Percentiles rank a stretch among this genome's conserved stretches.
These are phyloP conservation scores for Scopus umbretta DNA, from an alignment of 2,113 vertebrate genomes.

Conservation along the genomic window DNA sequence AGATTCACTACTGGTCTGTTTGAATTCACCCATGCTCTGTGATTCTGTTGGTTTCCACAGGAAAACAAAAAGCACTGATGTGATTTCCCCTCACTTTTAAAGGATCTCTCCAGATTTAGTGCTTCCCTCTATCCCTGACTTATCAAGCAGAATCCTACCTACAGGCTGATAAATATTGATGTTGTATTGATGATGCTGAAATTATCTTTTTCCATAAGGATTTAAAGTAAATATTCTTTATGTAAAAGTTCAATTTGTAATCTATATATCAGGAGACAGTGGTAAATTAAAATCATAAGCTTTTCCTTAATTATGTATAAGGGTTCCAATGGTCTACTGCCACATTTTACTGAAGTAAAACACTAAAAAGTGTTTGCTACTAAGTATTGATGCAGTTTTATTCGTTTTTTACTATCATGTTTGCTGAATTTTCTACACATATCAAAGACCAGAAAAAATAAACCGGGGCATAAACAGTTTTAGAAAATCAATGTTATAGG, in stretches of 20 bases:
- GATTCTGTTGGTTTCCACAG: background rate
- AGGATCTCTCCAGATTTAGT: background rate
- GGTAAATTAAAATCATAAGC: background rate
- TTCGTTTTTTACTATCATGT: background rate
- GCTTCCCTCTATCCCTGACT: background rate
- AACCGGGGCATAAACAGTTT: background rate
- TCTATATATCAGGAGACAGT: background rate
- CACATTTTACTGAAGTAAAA: background rate
- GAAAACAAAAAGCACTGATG: background rate
- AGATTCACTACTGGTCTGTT: background rate
- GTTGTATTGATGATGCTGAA: background rate
- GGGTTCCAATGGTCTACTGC: background rate
- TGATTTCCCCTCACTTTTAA: background rate
- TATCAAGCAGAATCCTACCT: background rate
- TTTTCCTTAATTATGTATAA: background rate
- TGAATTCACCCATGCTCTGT: background rate
- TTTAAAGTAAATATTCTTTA: background rate
- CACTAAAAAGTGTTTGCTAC: background rate
- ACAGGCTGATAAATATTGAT: background rate
- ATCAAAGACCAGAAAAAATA: slow-evolving; percentile 21
- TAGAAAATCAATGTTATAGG: slow-evolving; percentile 19
- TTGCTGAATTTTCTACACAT: background rate
- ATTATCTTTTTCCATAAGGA: background rate
- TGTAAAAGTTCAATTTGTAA: background rate
- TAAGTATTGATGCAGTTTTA: background rate